A percentile compares a stretch with the other conserved stretches of the same genome.
Conservation (phyloP, 2,888 invertebrate genomes). For the Nephrotoma appendiculata region DNA sequence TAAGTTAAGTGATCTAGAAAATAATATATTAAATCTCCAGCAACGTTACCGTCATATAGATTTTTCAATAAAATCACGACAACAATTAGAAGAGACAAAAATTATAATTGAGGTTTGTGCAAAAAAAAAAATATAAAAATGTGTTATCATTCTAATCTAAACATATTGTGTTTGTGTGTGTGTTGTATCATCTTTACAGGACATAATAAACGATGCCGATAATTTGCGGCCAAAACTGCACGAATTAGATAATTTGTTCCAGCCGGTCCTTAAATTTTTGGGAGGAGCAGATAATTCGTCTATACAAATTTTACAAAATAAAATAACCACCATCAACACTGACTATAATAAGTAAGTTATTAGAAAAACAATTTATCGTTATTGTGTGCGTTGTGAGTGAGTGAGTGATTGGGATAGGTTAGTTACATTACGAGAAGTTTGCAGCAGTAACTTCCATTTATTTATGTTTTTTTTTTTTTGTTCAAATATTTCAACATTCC, state of each 20-base stretch:
- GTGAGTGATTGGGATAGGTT: neutral
- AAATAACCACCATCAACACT: conserved; percentile 31
- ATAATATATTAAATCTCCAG: conserved; percentile 51
- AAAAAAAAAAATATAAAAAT: neutral
- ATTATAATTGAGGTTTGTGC: conserved; percentile 51
- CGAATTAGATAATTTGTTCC: conserved; percentile 52
- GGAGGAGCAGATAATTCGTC: conserved; percentile 51
- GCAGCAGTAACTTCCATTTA: neutral
- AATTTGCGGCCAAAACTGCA: conserved; percentile 50
- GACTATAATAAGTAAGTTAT: neutral
- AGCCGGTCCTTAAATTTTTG: conserved; percentile 55
- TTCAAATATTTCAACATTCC: neutral
- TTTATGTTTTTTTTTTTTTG: neutral
- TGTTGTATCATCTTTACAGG: conserved; percentile 35
- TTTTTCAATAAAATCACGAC: conserved; percentile 54
- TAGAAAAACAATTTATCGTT: neutral
- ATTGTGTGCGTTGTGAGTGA: neutral
- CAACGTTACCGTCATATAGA: conserved; percentile 68
- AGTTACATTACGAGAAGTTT: neutral
- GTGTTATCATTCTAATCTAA: conserved; percentile 1
- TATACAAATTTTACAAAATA: conserved; percentile 51
- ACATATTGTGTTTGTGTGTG: conserved; percentile 7
- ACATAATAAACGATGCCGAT: conserved; percentile 57
- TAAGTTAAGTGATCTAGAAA: conserved; percentile 53
- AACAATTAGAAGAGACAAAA: conserved; percentile 57